Evolutionary conservation across 2,888 invertebrate genomes (phyloP).

Genomic region (Emmelina monodactyla): DNA sequence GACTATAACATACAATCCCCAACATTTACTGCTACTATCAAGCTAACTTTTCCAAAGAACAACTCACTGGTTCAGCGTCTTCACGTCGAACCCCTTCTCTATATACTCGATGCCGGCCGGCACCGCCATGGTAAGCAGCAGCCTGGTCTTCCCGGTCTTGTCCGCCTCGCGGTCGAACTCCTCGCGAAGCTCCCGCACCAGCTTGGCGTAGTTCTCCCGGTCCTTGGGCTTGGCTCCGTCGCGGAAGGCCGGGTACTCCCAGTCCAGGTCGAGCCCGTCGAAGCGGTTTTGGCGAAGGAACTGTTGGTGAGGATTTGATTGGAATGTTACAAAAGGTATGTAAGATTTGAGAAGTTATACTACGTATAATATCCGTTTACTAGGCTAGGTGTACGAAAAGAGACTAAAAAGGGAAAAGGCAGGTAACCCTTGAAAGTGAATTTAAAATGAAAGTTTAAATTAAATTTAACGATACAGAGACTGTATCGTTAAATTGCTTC

Average conservation of each 20-base stretch:
- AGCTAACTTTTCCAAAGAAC: too few relatives aligned
- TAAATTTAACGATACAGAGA: too few relatives aligned
- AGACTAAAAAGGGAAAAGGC: too few relatives aligned
- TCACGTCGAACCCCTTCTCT: conserved; percentile 91
- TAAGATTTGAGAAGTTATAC: too few relatives aligned
- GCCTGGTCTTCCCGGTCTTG: conserved; percentile 79
- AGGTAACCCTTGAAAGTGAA: too few relatives aligned
- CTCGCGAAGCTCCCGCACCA: conserved; percentile 87
- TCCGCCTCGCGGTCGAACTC: conserved; percentile 88
- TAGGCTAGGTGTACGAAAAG: too few relatives aligned
- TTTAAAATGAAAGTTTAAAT: too few relatives aligned
- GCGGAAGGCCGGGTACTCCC: conserved; percentile 87
- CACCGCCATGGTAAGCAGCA: conserved; percentile 91
- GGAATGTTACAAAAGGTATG: too few relatives aligned
- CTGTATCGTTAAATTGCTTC: too few relatives aligned
- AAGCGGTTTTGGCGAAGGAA: conserved; percentile 91
- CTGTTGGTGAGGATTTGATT: conserved; percentile 24
- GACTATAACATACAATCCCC: too few relatives aligned
- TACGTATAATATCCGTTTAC: too few relatives aligned
- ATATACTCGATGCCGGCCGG: conserved; percentile 94
- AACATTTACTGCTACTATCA: too few relatives aligned
- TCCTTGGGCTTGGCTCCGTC: conserved; percentile 85
- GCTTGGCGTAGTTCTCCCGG: conserved; percentile 84
- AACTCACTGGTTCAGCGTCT: conserved; percentile 80
- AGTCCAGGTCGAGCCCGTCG: conserved; percentile 91